These are phyloP conservation scores for Drosophila dives DNA, from an alignment of 2,888 invertebrate species.

Conservation along the genomic window DNA sequence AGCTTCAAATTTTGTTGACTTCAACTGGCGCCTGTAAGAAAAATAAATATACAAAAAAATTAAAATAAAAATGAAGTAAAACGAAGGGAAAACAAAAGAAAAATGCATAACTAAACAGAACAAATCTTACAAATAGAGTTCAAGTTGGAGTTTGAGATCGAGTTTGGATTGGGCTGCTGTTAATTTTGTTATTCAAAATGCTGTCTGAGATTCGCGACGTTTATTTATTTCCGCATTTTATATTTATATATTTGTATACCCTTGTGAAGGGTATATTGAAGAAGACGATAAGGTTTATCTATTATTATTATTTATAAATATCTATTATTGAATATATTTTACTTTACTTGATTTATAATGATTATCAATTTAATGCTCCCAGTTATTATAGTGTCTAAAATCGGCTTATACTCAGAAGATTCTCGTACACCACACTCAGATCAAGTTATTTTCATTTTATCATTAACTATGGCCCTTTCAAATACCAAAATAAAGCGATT, in stretches of 20 bases:
- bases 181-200: slow-evolving; percentile 84
- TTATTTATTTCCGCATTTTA: slow-evolving; percentile 83
- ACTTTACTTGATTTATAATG: background rate
- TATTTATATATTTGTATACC: background rate
- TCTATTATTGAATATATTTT: too few relatives aligned
- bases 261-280: background rate
- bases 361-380: background rate
- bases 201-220: slow-evolving; percentile 77
- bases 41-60: slow-evolving; percentile 58
- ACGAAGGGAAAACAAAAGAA: slow-evolving; percentile 27
- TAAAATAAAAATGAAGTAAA: slow-evolving; percentile 45
- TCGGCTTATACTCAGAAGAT: background rate
- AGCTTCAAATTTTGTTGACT: slow-evolving; percentile 41
- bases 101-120: slow-evolving; percentile 71
- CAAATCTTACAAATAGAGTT: slow-evolving; percentile 38
- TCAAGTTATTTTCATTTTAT: background rate
- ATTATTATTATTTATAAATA: background rate
- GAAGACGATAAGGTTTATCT: background rate
- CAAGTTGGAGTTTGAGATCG: background rate
- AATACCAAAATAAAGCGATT: background rate
- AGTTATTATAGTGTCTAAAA: background rate
- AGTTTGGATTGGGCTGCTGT: slow-evolving; percentile 57
- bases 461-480: background rate
- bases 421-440: background rate
- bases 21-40: slow-evolving; percentile 55